Percentiles rank a stretch among this genome's conserved stretches.
phyloP scores from a whole-genome alignment of 2,113 vertebrate genomes.

The Antennarius striatus region DNA sequence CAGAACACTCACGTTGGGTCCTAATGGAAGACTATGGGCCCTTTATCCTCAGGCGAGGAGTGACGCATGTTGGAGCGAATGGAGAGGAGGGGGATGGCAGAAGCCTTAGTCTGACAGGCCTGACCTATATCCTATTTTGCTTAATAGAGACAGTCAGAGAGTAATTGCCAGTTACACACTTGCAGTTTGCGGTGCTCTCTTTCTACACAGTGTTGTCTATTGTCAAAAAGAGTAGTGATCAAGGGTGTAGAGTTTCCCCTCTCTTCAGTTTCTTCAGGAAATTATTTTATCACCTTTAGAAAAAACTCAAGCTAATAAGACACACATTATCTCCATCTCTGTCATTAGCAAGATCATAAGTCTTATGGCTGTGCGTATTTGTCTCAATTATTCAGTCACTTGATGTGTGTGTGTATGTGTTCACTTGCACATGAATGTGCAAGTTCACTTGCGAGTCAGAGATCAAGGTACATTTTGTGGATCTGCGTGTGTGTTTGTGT shows the following conservation, averaged over 20 bases:
- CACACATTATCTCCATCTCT: background rate
- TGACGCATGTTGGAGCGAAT: slow-evolving; percentile 76
- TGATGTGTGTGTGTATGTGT: slow-evolving; percentile 18
- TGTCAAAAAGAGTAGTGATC: background rate
- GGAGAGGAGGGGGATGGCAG: slow-evolving; percentile 73
- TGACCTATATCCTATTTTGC: slow-evolving; percentile 92
- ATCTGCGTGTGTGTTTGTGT: slow-evolving; percentile 24
- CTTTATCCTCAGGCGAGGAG: slow-evolving; percentile 87
- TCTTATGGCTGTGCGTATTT: slow-evolving; percentile 19
- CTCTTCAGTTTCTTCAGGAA: slow-evolving; percentile 14
- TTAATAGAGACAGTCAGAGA: slow-evolving; percentile 44
- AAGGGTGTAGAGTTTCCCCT: slow-evolving; percentile 9
- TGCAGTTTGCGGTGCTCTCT: slow-evolving; percentile 22
- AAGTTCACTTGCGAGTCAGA: slow-evolving; percentile 19
- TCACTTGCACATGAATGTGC: no score
- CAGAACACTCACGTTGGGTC: slow-evolving; percentile 83
- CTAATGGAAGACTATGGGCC: slow-evolving; percentile 89
- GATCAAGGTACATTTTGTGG: slow-evolving; percentile 26
- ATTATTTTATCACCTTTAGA: slow-evolving; percentile 19
- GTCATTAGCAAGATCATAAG: slow-evolving; percentile 10
- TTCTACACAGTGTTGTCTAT: slow-evolving; percentile 6
- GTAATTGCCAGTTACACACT: slow-evolving; percentile 49
- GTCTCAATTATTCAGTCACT: slow-evolving; percentile 49
- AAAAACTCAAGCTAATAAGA: slow-evolving; percentile 9
- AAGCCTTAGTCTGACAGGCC: slow-evolving; percentile 88